phyloP scores from a whole-genome alignment of 2,888 invertebrate genomes.

The Tridacna gigas region DNA sequence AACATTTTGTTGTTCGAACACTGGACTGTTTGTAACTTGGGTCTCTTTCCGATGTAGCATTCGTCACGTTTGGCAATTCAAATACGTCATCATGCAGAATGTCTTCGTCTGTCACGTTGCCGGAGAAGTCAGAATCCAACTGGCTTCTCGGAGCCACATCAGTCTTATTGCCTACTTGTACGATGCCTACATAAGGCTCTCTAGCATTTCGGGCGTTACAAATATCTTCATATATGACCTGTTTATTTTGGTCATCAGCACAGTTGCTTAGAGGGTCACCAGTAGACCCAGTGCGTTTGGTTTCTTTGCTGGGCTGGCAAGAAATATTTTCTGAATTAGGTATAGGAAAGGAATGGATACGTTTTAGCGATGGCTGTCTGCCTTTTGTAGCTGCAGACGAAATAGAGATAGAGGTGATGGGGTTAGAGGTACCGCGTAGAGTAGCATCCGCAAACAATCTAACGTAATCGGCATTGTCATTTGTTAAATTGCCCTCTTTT shows the following conservation, averaged over 20 bases:
- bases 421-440: neutral
- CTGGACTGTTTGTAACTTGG: neutral
- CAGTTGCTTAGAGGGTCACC: neutral
- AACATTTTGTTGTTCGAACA: neutral
- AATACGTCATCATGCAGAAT: neutral
- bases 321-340: neutral
- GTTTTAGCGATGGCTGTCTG: neutral
- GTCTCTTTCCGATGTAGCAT: neutral
- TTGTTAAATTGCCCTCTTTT: neutral
- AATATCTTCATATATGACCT: conserved; percentile 23
- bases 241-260: neutral
- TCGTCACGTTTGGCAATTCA: neutral
- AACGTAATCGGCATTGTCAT: neutral
- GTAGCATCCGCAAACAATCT: neutral
- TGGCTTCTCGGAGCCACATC: neutral
- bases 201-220: conserved; percentile 20
- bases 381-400: conserved; percentile 11
- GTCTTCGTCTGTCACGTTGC: neutral
- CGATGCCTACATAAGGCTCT: neutral
- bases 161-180: neutral
- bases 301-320: neutral
- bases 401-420: conserved; percentile 22
- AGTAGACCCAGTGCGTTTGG: neutral
- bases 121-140: neutral
- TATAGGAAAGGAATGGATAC: neutral